Percentiles rank a stretch among this genome's conserved stretches.
These are phyloP conservation scores for Agelastica alni DNA, from an alignment of 2,888 invertebrate genomes.

Conservation along the genomic window DNA sequence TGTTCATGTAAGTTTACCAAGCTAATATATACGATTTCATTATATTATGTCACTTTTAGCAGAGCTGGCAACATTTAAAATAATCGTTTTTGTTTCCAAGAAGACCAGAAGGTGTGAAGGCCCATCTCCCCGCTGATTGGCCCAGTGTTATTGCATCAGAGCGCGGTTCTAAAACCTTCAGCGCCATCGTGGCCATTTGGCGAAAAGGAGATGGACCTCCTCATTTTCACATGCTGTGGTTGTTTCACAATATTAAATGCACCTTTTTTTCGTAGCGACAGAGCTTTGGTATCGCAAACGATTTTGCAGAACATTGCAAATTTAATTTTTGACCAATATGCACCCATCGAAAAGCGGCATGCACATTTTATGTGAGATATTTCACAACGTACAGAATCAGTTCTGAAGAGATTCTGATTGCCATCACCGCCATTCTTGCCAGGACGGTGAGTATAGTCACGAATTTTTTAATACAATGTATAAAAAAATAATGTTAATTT, in stretches of 20 bases:
- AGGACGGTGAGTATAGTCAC: constrained; percentile 16
- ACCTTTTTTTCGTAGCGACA: constrained; percentile 2
- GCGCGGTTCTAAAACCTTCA: too few species aligned
- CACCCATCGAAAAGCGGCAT: constrained; percentile 20
- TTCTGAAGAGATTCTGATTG: constrained; percentile 11
- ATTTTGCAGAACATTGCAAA: constrained; percentile 13
- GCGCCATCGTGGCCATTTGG: too few species aligned
- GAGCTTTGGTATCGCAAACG: constrained; percentile 3
- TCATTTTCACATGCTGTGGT: neutral
- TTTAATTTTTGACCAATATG: constrained; percentile 21
- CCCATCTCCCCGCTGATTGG: too few species aligned
- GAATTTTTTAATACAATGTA: too few species aligned
- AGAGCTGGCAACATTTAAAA: too few species aligned
- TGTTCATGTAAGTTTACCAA: constrained; percentile 25
- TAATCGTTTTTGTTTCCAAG: constrained; percentile 11
- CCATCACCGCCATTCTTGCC: constrained; percentile 12
- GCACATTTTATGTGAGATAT: constrained; percentile 10
- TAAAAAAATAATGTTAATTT: too few species aligned
- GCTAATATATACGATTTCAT: too few species aligned
- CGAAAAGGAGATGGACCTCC: too few species aligned
- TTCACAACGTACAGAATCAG: constrained; percentile 5
- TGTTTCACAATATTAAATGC: neutral
- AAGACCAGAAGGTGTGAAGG: too few species aligned
- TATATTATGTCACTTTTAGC: too few species aligned
- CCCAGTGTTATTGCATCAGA: too few species aligned